Percentiles rank a stretch among this genome's conserved stretches.
Evolutionary conservation across 2,797 vertebrate genomes (phyloP).

Genomic region (Tapirus indicus): DNA sequence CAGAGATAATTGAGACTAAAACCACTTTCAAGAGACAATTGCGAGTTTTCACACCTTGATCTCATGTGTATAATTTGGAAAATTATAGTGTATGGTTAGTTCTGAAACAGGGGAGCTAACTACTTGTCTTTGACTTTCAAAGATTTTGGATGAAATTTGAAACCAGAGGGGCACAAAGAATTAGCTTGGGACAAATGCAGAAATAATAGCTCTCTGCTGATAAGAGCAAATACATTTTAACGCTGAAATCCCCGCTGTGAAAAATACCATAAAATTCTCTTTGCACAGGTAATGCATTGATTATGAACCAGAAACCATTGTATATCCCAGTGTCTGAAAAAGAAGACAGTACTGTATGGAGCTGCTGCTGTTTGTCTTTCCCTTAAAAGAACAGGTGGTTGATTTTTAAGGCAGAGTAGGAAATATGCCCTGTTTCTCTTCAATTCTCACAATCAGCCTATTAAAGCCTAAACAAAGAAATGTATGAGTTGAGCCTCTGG

Average conservation of each 20-base stretch:
- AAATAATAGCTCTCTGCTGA: neutral
- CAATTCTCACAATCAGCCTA: neutral
- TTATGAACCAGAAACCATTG: neutral
- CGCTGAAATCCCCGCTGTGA: neutral
- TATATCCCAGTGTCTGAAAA: neutral
- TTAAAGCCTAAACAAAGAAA: slow-evolving; percentile 4
- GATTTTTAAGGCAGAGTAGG: neutral
- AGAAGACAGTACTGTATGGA: neutral
- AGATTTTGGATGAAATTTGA: slow-evolving; percentile 37
- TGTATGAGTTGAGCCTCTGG: neutral
- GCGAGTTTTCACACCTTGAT: slow-evolving; percentile 32
- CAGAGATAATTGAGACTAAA: slow-evolving; percentile 33
- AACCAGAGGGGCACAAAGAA: neutral
- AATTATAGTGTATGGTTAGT: neutral
- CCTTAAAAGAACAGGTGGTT: neutral
- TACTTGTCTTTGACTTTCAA: slow-evolving; percentile 51
- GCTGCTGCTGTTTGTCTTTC: neutral
- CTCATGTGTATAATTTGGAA: slow-evolving; percentile 32
- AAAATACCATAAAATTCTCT: slow-evolving; percentile 10
- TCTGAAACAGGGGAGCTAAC: neutral
- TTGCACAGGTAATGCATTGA: neutral
- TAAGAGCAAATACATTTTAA: slow-evolving; percentile 24
- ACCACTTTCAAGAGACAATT: neutral
- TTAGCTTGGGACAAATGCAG: neutral
- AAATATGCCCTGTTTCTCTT: neutral